phyloP scores from a whole-genome alignment of 2,797 vertebrate genomes.

The Rhabdomys pumilio region DNA sequence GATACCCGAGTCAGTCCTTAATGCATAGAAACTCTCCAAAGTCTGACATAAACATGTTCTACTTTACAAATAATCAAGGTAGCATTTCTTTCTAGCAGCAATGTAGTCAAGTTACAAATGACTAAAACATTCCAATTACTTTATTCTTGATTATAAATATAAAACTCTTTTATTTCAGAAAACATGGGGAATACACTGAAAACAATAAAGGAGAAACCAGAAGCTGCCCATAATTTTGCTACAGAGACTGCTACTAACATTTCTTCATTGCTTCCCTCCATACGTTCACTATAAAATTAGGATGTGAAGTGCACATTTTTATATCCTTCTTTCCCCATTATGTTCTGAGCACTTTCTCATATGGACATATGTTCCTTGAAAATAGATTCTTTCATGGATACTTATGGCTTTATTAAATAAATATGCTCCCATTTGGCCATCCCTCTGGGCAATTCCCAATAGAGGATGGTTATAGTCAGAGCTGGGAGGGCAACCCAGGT shows the following conservation, averaged over 20 bases:
- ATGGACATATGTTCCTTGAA: constrained; percentile 62
- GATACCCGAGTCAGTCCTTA: not conserved
- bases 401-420: constrained; percentile 67
- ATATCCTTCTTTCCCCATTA: constrained; percentile 50
- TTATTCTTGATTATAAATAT: constrained; percentile 64
- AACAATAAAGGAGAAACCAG: constrained; percentile 61
- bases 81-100: constrained; percentile 52
- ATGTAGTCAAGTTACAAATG: constrained; percentile 36
- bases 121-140: constrained; percentile 57
- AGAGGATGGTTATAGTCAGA: not conserved
- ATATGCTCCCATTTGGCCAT: constrained; percentile 33
- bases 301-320: constrained; percentile 55
- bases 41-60: constrained; percentile 16
- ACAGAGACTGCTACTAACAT: constrained; percentile 24
- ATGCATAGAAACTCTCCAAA: not conserved
- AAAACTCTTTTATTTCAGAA: constrained; percentile 55
- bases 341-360: constrained; percentile 66
- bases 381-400: constrained; percentile 52
- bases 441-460: not conserved
- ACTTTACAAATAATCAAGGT: constrained; percentile 50
- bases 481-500: not conserved
- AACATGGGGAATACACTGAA: constrained; percentile 6
- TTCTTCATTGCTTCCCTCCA: constrained; percentile 46
- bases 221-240: constrained; percentile 43
- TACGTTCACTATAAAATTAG: constrained; percentile 63